Evolutionary conservation across 1,140 invertebrate genomes (phyloP), one percentile per base, ranked within the genome.

Genomic region (Drosophila lacertosa): DNA sequence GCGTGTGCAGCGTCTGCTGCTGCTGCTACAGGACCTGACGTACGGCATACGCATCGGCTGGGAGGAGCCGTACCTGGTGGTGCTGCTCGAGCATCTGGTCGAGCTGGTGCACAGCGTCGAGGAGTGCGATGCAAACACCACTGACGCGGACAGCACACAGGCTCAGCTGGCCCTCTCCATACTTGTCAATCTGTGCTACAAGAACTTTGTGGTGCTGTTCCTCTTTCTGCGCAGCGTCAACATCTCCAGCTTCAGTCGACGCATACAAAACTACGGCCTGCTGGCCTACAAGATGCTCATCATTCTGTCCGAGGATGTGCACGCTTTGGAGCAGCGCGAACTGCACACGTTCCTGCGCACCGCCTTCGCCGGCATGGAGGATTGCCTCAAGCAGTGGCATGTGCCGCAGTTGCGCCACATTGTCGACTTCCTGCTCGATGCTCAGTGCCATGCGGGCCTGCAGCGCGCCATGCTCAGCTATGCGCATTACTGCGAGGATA

Each of bases 101-200:
- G 92, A 93, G 32, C 60, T 89, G 2, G 73, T 91, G 4, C 76
- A 89, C 33, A 68, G 73, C 9, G 45, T 68, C 1, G 70, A 67
- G 2, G 59, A 69, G 0, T 18, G 65, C 5, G 80, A 60, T 16
- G 39, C 48, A 0, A 35, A 40, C n/a, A 42, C 39, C 0, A 18
- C 51, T 1, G 77, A 66, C 3, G 73, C 50, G 2, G 66, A 84
- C 5, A 90, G 92, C 35, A 89, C 92, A 2, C 82, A 93, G 9
- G 91, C 92, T 3, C 77, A 91, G 7, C 76, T 93, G 16, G 92
- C 93, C 0, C 82, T 94, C 0, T 93, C 93, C 0, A 91, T 94
- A 18, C 67, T 94, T 6, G 93, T 93, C 11, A 94, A 94, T 83
- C 73, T 94, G 2, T 94, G 93, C 77, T 93, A 94, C 55, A 93